Base-by-base conservation (phyloP, 1,140 invertebrate genomes). In the Apis florea region DNA sequence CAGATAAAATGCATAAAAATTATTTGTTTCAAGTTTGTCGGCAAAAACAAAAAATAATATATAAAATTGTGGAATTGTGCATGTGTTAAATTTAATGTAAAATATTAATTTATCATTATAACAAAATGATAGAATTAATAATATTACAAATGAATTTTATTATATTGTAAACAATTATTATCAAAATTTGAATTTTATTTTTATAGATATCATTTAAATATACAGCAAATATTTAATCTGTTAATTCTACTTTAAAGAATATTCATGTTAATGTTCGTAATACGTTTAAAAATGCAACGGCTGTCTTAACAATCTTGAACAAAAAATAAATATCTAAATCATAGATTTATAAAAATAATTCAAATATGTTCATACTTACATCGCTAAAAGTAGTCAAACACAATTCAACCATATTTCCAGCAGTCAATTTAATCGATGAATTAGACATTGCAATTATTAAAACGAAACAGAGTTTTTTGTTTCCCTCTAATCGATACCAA, bases 361-460 rank as follows among this genome's bases (percentile, higher is more conserved):
- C 5, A 40, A 40, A 40, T 5, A 40, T 40, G 31, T 40, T 6
- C 6, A 40, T 6, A 40, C 31, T 40, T 40, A 40, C 31, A 40
- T 40, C 31, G 31, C 2, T 2, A 74, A 90, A 90, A 61, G 73
- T 88, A 24, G 56, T 79, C 13, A 88, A 17, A 0, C 87, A 89
- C 26, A 88, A 61, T 63, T 84, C 54, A 8, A 79, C 51, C 40
- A 89, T 82, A 69, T 81, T 89, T 70, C 86, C 89, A 64, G 86
- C 89, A 0, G 88, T 88, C 17, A 89, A 76, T 83, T 86, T 85
- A 63, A 82, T 79, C n/a, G 77, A 26, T 0, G 70, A 83, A 73
- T 86, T 87, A 31, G 89, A 83, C 78, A 90, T 91, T 2, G 84
- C 68, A 1, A 90, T 84, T 13, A 89, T 64, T 31, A 90, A 51